A percentile compares a stretch with the other conserved stretches of the same genome.
These are phyloP conservation scores for Cyanoderma ruficeps DNA, from an alignment of 2,113 vertebrate genomes.

Conservation along the genomic window DNA sequence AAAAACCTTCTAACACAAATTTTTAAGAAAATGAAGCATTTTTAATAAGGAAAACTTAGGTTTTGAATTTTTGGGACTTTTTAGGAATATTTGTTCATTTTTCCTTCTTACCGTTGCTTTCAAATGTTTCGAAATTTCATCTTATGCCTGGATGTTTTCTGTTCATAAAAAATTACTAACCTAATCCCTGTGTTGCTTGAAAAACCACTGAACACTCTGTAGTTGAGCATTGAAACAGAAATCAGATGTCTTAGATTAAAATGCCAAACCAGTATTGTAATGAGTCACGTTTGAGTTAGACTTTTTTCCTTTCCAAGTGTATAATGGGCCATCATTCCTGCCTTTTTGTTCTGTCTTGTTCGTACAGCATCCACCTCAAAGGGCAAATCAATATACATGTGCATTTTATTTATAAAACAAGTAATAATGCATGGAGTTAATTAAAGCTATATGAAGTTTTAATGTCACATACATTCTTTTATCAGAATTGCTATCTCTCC, in stretches of 20 bases:
- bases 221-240: background rate
- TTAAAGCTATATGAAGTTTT: background rate
- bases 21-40: rapidly evolving
- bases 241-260: background rate
- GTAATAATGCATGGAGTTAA: background rate
- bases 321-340: background rate
- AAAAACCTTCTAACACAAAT: background rate
- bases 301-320: background rate
- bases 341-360: background rate
- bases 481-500: background rate
- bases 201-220: background rate
- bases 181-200: background rate
- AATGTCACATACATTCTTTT: background rate
- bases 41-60: background rate
- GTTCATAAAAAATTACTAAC: background rate
- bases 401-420: background rate
- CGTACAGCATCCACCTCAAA: background rate
- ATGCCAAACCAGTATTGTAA: background rate
- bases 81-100: background rate
- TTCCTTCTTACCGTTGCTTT: background rate
- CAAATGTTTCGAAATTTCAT: background rate
- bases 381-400: background rate
- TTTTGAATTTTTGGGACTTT: background rate
- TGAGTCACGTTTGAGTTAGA: background rate
- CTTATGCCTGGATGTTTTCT: background rate